These are phyloP conservation scores for Kradibia gibbosae DNA, from an alignment of 1,140 invertebrate species.

Conservation along the genomic window DNA sequence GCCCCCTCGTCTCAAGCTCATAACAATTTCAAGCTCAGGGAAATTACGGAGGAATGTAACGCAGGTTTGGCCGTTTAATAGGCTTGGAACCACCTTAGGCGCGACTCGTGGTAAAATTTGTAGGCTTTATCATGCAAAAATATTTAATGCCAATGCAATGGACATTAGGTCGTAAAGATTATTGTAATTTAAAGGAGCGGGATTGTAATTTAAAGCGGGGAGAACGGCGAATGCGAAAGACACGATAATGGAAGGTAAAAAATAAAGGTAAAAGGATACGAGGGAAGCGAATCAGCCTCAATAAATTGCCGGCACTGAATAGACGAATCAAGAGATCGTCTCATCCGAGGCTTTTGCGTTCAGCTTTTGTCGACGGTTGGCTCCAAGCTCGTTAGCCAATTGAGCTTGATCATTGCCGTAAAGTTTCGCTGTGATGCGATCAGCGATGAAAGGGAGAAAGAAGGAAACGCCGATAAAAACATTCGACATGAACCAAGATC, in stretches of 20 bases:
- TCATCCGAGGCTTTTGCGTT: slow-evolving; percentile 40
- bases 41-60: no score
- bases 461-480: slow-evolving; percentile 3
- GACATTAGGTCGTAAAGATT: no score
- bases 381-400: slow-evolving; percentile 61
- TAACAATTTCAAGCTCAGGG: no score
- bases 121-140: no score
- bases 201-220: no score
- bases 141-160: no score
- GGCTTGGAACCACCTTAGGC: no score
- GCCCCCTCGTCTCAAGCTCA: no score
- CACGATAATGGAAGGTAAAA: no score
- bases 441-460: slow-evolving; percentile 51
- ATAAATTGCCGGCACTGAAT: slow-evolving; percentile 51
- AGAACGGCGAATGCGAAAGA: neutral
- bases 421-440: slow-evolving; percentile 44
- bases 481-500: neutral
- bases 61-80: no score
- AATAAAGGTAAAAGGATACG: neutral
- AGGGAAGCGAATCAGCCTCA: slow-evolving; percentile 2
- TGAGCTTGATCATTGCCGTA: slow-evolving; percentile 61
- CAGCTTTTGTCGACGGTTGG: slow-evolving; percentile 37
- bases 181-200: no score
- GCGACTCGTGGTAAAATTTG: no score
- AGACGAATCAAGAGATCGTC: slow-evolving; percentile 55